Evolutionary conservation across 2,797 vertebrate genomes (phyloP).

Genomic region (Yasuhikotakia modesta): DNA sequence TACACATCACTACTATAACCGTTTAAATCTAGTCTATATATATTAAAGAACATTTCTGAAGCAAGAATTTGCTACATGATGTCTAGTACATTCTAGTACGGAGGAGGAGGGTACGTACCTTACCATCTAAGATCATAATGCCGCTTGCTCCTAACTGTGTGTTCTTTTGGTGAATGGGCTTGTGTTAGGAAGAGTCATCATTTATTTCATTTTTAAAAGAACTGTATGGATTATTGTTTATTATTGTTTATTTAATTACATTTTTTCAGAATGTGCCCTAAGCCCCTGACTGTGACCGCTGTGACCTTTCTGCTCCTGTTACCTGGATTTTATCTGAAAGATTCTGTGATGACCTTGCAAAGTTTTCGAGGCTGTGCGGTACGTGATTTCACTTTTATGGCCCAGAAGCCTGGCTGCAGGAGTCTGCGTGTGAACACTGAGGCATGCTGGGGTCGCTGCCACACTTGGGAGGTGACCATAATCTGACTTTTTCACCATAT

Average conservation of each 20-base stretch:
- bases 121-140: no score
- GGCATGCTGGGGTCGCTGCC: slow-evolving; percentile 79
- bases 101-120: no score
- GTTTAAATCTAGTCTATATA: no score
- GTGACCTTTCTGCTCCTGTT: slow-evolving; percentile 64
- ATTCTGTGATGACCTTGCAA: slow-evolving; percentile 63
- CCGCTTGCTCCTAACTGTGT: no score
- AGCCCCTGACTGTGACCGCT: slow-evolving; percentile 40
- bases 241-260: no score
- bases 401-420: slow-evolving; percentile 76
- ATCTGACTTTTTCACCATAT: neutral
- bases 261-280: slow-evolving; percentile 48
- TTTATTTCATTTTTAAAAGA: no score
- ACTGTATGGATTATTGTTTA: neutral
- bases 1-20: no score
- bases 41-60: no score
- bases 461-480: slow-evolving; percentile 79
- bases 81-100: no score
- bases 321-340: slow-evolving; percentile 48
- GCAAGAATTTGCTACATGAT: no score
- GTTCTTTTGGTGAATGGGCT: no score
- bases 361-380: slow-evolving; percentile 75
- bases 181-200: neutral
- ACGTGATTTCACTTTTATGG: slow-evolving; percentile 76
- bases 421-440: slow-evolving; percentile 72